Evolutionary conservation across 2,888 invertebrate genomes (phyloP), one percentile per base, ranked within the genome.

Genomic region (Neuroscelio doddi): DNA sequence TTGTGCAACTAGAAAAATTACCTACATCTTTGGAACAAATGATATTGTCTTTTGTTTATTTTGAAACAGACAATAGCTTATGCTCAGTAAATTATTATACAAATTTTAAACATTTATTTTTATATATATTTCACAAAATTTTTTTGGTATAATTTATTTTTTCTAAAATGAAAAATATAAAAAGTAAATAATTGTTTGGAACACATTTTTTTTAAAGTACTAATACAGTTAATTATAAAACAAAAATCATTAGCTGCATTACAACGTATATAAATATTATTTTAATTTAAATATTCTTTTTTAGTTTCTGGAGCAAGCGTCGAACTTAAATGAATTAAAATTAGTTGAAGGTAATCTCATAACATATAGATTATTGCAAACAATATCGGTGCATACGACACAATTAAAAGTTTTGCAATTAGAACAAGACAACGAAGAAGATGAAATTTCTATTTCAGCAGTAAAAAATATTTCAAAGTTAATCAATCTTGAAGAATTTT

Each of bases 401-500:
- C 56, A 56, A 42, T 49, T 64, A 14, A 52, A 55, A 26, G 38
- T 44, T 15, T 36, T 64, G 9, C 64, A 64, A 29, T 29, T 64
- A 42, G 64, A 64, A 26, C 45, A 64, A 29, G 56, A 65, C 38
- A 44, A 51, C 17, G 55, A 53, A 9, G 36, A 12, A 9, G 21
- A 2, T n/a, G 26, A 29, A 10, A 29, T 56, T 34, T 49, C 65
- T 36, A n/a, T 42, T 8, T 1, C 8, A 3, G 55, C 47, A 16
- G 44, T 61, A 29, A 47, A 49, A 21, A 44, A 44, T 29, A 29
- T 63, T 10, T 63, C 63, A 14, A 42, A 52, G 10, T 27, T 63
- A 44, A 27, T 49, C 14, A 63, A 63, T 44, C 46, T 63, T 27
- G 57, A 65, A 51, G 52, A 52, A 52, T 34, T 65, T 9, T 65